Conservation (phyloP, 2,113 vertebrate genomes). For the Tragelaphus imberbis region DNA sequence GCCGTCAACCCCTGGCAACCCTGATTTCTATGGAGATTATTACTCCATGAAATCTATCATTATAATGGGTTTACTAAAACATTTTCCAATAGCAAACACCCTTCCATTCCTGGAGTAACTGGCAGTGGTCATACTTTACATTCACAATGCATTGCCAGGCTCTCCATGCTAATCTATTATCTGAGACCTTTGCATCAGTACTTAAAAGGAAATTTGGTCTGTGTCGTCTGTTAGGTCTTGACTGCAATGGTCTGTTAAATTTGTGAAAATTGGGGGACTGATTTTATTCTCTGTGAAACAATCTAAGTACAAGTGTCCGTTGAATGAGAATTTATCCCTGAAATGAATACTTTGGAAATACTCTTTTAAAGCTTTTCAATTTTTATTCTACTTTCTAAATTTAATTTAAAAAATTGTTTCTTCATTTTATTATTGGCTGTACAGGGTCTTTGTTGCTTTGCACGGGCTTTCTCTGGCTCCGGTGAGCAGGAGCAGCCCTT, state of each 20-base stretch:
- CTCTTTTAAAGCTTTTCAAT: background rate
- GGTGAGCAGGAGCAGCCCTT: background rate
- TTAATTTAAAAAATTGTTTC: background rate
- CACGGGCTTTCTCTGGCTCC: accelerated
- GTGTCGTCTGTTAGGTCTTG: background rate
- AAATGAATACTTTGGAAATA: background rate
- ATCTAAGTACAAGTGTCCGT: background rate
- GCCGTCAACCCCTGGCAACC: background rate
- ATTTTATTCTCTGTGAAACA: background rate
- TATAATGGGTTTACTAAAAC: background rate
- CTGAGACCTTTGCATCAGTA: background rate
- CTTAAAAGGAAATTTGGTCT: background rate
- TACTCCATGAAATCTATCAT: background rate
- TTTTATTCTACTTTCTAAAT: background rate
- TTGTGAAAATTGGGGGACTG: background rate
- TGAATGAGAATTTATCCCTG: background rate
- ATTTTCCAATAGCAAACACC: background rate
- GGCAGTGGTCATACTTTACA: background rate
- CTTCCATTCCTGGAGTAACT: background rate
- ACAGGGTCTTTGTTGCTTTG: background rate
- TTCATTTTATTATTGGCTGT: background rate
- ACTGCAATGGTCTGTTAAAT: background rate
- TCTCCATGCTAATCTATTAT: background rate
- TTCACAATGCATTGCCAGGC: no score
- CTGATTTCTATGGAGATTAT: background rate